Evolutionary conservation across 2,797 vertebrate genomes (phyloP), one percentile per base, ranked within the genome.

Genomic region (Hypotaenidia okinawae): DNA sequence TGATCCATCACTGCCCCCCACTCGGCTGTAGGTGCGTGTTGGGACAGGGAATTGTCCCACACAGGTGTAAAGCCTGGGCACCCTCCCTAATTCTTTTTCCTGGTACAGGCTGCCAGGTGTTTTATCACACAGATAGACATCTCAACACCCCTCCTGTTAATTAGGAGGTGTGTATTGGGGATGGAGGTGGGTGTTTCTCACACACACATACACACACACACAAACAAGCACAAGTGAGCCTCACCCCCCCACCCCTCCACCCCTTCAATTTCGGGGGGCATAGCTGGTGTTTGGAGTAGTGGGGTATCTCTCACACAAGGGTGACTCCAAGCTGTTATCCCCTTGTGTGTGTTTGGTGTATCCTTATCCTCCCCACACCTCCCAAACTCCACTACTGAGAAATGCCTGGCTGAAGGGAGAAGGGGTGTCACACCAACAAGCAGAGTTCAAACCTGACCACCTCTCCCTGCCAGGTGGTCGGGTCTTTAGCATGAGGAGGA

Each of bases 281-380:
- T 0, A 5, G 37, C 0, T 16, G 28, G 13, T 0, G 2, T 15
- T 54, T 11, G 47, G 21, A 49, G 33, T 24, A 52, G 7, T 3
- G 21, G 39, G 27, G 39, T 37, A 23, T 35, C 30, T 51, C 18
- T 78, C 6, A 0, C n/a, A 12, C 22, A 5, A 63, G 10, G 52
- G n/a, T 73, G 51, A 25, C 25, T 7, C 10, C 41, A 27, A 47
- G 13, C 24, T 47, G 14, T 13, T 59, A 47, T 10, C 11, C 19
- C n/a, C 5, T 9, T 6, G 5, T 5, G 33, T 70, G 30, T 39
- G 17, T 68, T 76, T 28, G 68, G 74, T 37, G 16, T 70, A 30
- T 8, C 33, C 15, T n/a, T 21, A 35, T 52, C 47, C 51, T 52
- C 62, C 54, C 12, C 45, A 5, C 6, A 1, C 18, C 18, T 10